Conservation (phyloP, 2,888 invertebrate species). For the Cosmia trapezina region DNA sequence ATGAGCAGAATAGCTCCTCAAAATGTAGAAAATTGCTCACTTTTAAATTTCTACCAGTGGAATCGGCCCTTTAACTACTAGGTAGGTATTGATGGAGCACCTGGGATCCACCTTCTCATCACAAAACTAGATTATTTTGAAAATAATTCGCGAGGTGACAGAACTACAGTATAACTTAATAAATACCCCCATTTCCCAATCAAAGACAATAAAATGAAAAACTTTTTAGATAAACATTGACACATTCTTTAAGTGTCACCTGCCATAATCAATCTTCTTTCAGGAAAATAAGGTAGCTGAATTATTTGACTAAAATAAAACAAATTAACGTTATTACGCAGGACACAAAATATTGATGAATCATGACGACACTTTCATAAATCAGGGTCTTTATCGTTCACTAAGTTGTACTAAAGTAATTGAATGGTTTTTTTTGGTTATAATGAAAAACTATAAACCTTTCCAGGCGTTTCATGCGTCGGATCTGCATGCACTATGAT, state of each 20-base stretch:
- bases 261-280: neutral
- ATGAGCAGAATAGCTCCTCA: too few species aligned
- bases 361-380: neutral
- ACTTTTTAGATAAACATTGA: neutral
- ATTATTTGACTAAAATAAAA: constrained; percentile 1
- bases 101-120: too few species aligned
- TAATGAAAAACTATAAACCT: neutral
- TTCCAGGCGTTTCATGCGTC: neutral
- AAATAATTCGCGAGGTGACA: too few species aligned
- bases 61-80: too few species aligned
- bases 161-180: neutral
- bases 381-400: neutral
- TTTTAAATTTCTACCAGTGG: too few species aligned
- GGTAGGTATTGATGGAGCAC: too few species aligned
- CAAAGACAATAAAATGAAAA: neutral
- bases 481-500: neutral
- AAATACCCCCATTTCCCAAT: neutral
- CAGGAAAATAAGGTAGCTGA: neutral
- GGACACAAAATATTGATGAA: constrained; percentile 9
- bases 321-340: constrained; percentile 3
- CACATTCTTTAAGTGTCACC: neutral
- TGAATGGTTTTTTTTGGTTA: neutral
- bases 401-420: too few species aligned
- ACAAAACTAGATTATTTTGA: too few species aligned
- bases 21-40: too few species aligned